Base-by-base conservation (phyloP, 2,113 vertebrate species). In the Gambusia holbrooki region DNA sequence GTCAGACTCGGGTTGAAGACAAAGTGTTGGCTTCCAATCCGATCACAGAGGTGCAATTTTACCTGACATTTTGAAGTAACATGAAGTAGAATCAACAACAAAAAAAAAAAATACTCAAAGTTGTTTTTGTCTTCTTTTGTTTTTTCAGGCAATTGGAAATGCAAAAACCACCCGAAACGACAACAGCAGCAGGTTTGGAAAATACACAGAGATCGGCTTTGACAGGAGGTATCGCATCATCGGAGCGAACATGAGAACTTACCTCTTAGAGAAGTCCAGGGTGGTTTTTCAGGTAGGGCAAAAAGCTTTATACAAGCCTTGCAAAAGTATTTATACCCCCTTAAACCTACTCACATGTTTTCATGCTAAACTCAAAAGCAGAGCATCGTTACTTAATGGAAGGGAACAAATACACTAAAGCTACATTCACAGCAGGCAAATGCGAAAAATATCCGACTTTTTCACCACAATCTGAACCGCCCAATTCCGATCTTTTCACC, bases 161-260 rank as follows among this genome's bases (percentile, higher is more conserved):
- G 98, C 98, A 66, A 99, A 99, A 93, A 99, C 98, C 17, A 99
- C 96, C 1, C 94, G 98, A 71, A 99, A 99, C 54, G 98, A 99
- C 89, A 99, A 99, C 83, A 99, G 98, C 90, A 99, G 98, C 74
- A 95, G 98, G 0, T 99, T 99, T 92, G 98, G 98, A 73, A 99
- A 99, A 88, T 99, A 99, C 90, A 98, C 96, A 0, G 97, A 99
- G 91, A 98, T 99, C 92, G 97, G 98, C 87, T 99, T 99, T 82
- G 97, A 99, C 87, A 91, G 11, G 76, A 92, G 65, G 67, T 95
- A 96, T 85, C 95, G 95, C 77, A 99, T 99, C 84, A 97, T 96
- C 40, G 98, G 98, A 0, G 98, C 98, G 6, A 99, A 99, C 89
- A 98, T 99, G 96, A 96, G 98, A 87, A 99, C 98, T 0, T 99